These are phyloP conservation scores for Macropus fuliginosus DNA, from an alignment of 2,797 vertebrate species.

Conservation along the genomic window DNA sequence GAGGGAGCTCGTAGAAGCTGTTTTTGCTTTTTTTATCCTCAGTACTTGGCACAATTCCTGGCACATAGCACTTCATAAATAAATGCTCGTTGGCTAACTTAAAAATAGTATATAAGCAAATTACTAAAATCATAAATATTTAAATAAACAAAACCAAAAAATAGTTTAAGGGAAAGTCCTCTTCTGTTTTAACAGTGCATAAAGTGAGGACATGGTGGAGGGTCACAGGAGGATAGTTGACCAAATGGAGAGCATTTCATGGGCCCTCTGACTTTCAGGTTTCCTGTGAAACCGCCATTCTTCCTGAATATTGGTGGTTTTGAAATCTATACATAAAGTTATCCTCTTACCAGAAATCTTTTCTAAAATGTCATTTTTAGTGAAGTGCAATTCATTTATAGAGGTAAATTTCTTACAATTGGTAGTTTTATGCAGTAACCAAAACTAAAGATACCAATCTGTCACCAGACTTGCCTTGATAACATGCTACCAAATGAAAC, in stretches of 20 bases:
- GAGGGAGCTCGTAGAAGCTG: neutral
- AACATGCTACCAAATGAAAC: conserved; percentile 54
- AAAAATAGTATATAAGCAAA: neutral
- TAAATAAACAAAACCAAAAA: conserved; percentile 19
- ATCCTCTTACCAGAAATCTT: neutral
- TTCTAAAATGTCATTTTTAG: conserved; percentile 23
- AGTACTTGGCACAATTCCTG: neutral
- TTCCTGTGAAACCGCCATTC: neutral
- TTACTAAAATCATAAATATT: conserved; percentile 1
- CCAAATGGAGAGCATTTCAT: neutral
- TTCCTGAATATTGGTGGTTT: neutral
- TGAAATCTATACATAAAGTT: neutral
- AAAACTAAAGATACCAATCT: conserved; percentile 65
- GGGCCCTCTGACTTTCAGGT: neutral
- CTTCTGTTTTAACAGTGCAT: neutral
- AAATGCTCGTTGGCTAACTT: neutral
- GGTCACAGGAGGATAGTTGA: neutral
- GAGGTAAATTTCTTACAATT: conserved; percentile 59
- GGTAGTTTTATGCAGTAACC: conserved; percentile 60
- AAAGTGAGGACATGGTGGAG: neutral
- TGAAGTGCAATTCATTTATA: conserved; percentile 27
- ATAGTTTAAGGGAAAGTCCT: neutral
- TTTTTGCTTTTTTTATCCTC: neutral
- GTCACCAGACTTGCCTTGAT: conserved; percentile 66
- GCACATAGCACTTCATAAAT: neutral